Evolutionary conservation across 2,888 invertebrate genomes (phyloP).

Genomic region (Tridacna gigas): DNA sequence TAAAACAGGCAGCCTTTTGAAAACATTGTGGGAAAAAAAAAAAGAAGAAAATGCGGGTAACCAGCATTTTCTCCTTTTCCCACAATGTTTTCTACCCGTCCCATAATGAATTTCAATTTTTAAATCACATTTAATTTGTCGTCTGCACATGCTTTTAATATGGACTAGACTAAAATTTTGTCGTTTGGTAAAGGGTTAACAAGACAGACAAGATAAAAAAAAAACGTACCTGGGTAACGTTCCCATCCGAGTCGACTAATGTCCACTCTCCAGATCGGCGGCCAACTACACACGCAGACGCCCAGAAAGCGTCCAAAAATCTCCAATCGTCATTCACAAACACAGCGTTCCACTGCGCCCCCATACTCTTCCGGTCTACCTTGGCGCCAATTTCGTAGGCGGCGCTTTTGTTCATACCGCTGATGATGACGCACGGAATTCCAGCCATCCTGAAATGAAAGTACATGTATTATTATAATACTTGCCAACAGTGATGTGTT

Average conservation of each 20-base stretch:
- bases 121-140: too few species aligned
- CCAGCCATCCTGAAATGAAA: slow-evolving; percentile 79
- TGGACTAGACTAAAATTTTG: too few species aligned
- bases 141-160: too few species aligned
- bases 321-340: slow-evolving; percentile 81
- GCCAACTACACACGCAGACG: slow-evolving; percentile 81
- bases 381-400: slow-evolving; percentile 81
- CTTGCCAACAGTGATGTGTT: too few species aligned
- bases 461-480: too few species aligned
- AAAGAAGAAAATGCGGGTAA: too few species aligned
- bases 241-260: slow-evolving; percentile 78
- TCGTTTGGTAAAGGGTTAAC: too few species aligned
- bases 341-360: slow-evolving; percentile 84
- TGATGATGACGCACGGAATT: slow-evolving; percentile 80
- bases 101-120: too few species aligned
- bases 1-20: too few species aligned
- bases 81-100: too few species aligned
- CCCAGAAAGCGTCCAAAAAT: slow-evolving; percentile 83
- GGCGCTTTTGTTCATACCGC: slow-evolving; percentile 83
- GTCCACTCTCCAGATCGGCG: slow-evolving; percentile 80
- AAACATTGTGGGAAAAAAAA: too few species aligned
- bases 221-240: slow-evolving; percentile 61
- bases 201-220: neutral
- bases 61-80: too few species aligned
- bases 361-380: slow-evolving; percentile 78